Conservation (phyloP, 92 coral and sea anemone species). For the Isaurus tuberculatus region DNA sequence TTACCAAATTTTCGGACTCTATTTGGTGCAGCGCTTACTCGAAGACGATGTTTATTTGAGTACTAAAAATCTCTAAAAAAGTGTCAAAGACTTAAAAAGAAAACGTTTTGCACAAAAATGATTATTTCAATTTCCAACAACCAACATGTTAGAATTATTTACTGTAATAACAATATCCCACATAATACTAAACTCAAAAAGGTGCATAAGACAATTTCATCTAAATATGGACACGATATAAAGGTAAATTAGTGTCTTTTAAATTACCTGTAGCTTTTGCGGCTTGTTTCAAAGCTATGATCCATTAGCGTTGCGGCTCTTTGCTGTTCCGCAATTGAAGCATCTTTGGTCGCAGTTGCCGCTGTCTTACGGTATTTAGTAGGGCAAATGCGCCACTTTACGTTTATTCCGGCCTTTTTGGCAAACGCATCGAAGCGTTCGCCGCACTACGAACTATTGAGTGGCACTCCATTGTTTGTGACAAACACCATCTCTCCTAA, state of each 20-base stretch:
- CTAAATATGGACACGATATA: background rate
- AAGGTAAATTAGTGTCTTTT: background rate
- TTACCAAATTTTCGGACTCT: too few relatives aligned
- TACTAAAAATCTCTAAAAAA: too few relatives aligned
- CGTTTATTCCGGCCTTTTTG: slow-evolving; percentile 23
- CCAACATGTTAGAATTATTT: too few relatives aligned
- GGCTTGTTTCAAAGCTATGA: slow-evolving; percentile 9
- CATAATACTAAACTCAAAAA: background rate
- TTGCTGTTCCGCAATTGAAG: slow-evolving; percentile 2
- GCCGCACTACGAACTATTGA: slow-evolving; percentile 9
- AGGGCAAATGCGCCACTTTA: slow-evolving; percentile 20
- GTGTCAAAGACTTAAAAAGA: too few relatives aligned
- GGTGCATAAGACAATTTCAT: background rate
- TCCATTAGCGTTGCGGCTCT: slow-evolving; percentile 7
- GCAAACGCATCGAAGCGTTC: slow-evolving; percentile 11
- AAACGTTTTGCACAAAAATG: too few relatives aligned
- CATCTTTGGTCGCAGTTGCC: slow-evolving; percentile 1
- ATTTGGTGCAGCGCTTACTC: too few relatives aligned
- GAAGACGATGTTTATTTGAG: too few relatives aligned
- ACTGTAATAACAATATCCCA: background rate
- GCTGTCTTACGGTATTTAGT: slow-evolving; percentile 16
- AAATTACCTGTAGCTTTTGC: slow-evolving; percentile 15
- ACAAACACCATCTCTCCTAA: slow-evolving; percentile 21
- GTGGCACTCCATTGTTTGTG: slow-evolving; percentile 17
- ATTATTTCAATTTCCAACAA: too few relatives aligned